Base-by-base conservation (phyloP, 1,140 invertebrate species). In the Drosophila bocqueti region DNA sequence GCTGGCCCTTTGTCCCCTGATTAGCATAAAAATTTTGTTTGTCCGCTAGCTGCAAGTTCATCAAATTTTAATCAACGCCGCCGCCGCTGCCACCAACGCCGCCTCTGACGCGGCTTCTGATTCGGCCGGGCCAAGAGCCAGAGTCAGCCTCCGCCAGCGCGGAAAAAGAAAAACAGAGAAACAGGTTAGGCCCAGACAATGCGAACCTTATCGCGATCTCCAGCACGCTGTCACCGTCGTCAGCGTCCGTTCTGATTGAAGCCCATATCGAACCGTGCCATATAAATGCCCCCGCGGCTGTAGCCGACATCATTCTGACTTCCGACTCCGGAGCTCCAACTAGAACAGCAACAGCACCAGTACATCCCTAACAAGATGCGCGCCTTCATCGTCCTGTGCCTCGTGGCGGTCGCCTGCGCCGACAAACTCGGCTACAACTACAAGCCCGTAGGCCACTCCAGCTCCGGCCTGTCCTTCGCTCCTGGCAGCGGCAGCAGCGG, bases 391-490 rank as follows among this genome's bases (percentile, higher is more conserved):
- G 76, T 92, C 54, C 81, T 92, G 74, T 91, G 86, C 74, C 60
- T 92, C 36, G 77, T 92, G 61, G 79, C 87, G 18, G 69, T 89
- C 57, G 81, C 74, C 71, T 72, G 76, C 46, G 89, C 89, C 76
- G 89, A 91, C 42, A 89, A 91, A 24, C 75, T 91, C 11, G 89
- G 89, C 76, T 91, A 91, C 68, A 91, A 91, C 89, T 91, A 91
- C 67, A 59, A 65, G 52, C 89, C 89, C n/a, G 89, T 91, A 36
- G 89, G 79, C 63, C 89, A 91, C 73, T 91, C 89, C 52, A 66
- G 15, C 55, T 74, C 81, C 9, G 89, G 89, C 69, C 54, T 91
- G 24, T 91, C 87, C 13, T 84, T 91, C n/a, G 63, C 72, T 69
- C 89, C 89, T 63, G 89, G 89, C 64, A 87, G 83, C 55, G 62